These are phyloP conservation scores for Myotis daubentonii DNA, from an alignment of 2,797 vertebrate species.

Conservation along the genomic window DNA sequence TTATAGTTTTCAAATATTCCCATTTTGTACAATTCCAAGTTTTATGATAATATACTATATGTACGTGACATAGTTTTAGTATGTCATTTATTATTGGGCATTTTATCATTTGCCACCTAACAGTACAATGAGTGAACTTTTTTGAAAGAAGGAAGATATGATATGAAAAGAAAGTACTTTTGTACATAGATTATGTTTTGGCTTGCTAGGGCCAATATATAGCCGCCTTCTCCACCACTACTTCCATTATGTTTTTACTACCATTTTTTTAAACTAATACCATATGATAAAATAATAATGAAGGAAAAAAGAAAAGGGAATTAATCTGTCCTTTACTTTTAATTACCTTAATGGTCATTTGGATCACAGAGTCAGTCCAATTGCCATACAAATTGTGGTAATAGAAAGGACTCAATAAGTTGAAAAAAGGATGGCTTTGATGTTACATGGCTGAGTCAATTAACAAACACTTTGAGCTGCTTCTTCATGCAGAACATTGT, in stretches of 20 bases:
- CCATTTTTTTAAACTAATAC: not conserved
- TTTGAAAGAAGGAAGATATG: not conserved
- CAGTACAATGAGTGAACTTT: not conserved
- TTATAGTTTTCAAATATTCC: not conserved
- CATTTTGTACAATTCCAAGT: not conserved
- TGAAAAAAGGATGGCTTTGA: not conserved
- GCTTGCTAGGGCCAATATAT: not conserved
- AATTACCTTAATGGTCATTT: conserved; percentile 18
- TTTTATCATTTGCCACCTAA: conserved; percentile 25
- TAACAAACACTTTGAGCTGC: not conserved
- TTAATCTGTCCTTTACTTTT: not conserved
- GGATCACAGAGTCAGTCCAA: not conserved
- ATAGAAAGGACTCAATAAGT: not conserved
- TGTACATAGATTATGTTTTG: not conserved
- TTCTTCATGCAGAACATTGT: not conserved
- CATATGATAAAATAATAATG: not conserved
- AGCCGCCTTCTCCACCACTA: not conserved
- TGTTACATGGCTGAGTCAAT: not conserved
- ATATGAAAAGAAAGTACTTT: conserved; percentile 39
- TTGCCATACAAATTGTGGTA: not conserved
- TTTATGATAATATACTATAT: not conserved
- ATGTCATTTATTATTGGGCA: conserved; percentile 32
- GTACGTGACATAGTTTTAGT: not conserved
- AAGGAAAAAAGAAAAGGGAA: not conserved
- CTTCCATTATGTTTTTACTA: not conserved